Base-by-base conservation (phyloP, 2,797 vertebrate species). In the Streptopelia turtur region DNA sequence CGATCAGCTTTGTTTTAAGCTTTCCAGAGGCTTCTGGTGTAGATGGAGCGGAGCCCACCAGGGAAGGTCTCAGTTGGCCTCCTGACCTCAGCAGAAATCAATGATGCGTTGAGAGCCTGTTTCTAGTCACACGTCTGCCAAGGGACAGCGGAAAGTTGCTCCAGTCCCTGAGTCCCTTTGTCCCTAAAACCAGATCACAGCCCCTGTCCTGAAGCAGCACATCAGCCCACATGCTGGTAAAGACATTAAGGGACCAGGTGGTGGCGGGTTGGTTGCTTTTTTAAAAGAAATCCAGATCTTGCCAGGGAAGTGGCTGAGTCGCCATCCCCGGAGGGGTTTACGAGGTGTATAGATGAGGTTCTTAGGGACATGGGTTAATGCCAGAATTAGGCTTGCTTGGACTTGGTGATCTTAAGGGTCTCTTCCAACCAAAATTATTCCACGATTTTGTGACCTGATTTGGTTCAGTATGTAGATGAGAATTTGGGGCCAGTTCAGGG, bases 101-200 rank as follows among this genome's bases (percentile, higher is more conserved):
- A 6, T 27, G 39, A n/a, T 5, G 33, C 2, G 0, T 2, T 20
- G 1, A 31, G 35, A 41, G 57, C 18, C 39, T 8, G 55, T 20
- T 66, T 28, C 55, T 90, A 18, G 18, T 9, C 53, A n/a, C 16
- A 60, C 28, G 0, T 4, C 0, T 2, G 14, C 14, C n/a, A 71
- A 20, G 12, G 49, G 13, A 71, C 59, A 61, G 16, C 18, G 1
- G 11, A 11, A 71, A 37, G 25, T 5, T 50, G 37, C 70, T 82
- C 81, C 74, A 68, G 59, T 10, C 20, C 25, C 30, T 35, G 2
- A 1, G 43, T 75, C 14, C 35, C 41, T n/a, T 52, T 25, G 28
- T 47, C 69, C 8, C 1, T 30, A 43, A 68, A 79, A 72, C 16
- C 63, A 69, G 31, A 49, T 21, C 55, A 16, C 21, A 50, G 10